These are phyloP conservation scores for Botia kubotai DNA, from an alignment of 2,797 vertebrate species.

Conservation along the genomic window DNA sequence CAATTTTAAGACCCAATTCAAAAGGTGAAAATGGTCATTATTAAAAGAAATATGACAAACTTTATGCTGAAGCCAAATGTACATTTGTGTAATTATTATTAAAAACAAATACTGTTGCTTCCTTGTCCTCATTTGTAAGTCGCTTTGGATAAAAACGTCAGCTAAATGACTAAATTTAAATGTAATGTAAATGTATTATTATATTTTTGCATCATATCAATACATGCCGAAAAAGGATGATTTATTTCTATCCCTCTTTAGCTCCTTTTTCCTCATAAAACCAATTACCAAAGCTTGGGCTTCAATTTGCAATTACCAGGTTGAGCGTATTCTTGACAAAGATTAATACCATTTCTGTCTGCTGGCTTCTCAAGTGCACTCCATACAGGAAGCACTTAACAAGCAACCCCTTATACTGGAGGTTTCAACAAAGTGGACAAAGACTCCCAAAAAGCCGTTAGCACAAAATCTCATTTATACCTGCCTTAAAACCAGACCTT, in stretches of 20 bases:
- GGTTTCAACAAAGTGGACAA: conserved; percentile 67
- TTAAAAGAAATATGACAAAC: no score
- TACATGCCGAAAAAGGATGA: conserved; percentile 5
- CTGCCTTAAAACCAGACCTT: neutral
- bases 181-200: no score
- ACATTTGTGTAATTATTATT: no score
- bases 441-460: conserved; percentile 1
- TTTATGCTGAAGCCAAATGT: no score
- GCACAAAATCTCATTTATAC: neutral
- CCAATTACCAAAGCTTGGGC: conserved; percentile 36
- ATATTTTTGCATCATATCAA: neutral
- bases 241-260: conserved; percentile 10
- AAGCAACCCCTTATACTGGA: conserved; percentile 61
- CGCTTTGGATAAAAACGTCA: no score
- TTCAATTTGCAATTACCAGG: conserved; percentile 27
- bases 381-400: conserved; percentile 38
- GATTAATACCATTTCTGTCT: conserved; percentile 71
- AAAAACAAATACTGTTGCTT: no score
- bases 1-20: no score
- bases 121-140: no score
- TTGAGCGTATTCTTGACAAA: conserved; percentile 65
- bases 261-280: conserved; percentile 25
- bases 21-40: no score
- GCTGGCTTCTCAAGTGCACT: conserved; percentile 63
- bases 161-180: no score